Percentiles rank a stretch among this genome's conserved stretches.
phyloP scores from a whole-genome alignment of 2,113 vertebrate genomes.

The Candoia aspera region DNA sequence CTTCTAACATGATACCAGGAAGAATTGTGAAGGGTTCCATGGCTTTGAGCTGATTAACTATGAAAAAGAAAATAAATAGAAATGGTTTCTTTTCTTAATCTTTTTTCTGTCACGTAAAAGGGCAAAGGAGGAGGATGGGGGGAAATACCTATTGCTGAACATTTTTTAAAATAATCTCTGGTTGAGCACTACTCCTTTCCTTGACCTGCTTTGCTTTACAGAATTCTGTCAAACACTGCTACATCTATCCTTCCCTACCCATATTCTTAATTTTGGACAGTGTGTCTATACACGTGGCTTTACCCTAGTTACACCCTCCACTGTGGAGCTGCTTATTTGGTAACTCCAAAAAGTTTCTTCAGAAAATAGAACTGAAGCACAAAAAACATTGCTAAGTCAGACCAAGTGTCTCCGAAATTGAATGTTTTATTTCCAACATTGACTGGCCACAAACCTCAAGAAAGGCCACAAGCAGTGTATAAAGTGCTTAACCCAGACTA shows the following conservation, averaged over 20 bases:
- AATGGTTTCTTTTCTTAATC: background rate
- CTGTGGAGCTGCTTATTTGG: background rate
- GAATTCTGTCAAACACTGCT: background rate
- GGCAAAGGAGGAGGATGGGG: background rate
- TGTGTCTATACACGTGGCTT: background rate
- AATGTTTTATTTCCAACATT: background rate
- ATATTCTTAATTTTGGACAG: background rate
- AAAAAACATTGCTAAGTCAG: background rate
- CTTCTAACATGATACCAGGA: background rate
- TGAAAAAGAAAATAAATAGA: background rate
- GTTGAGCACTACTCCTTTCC: background rate
- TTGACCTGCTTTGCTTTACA: background rate
- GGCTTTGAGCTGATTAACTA: background rate
- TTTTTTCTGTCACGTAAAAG: background rate
- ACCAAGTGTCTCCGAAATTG: background rate
- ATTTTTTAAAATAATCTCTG: background rate
- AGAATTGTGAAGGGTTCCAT: background rate
- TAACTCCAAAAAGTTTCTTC: background rate
- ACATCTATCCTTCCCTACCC: background rate
- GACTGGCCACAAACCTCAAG: background rate
- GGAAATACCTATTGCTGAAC: background rate
- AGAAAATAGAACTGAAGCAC: background rate
- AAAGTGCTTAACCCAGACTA: background rate
- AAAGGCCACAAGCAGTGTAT: background rate
- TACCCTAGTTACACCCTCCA: background rate